phyloP scores from a whole-genome alignment of 1,140 invertebrate genomes.

The Adoxophyes honmai region DNA sequence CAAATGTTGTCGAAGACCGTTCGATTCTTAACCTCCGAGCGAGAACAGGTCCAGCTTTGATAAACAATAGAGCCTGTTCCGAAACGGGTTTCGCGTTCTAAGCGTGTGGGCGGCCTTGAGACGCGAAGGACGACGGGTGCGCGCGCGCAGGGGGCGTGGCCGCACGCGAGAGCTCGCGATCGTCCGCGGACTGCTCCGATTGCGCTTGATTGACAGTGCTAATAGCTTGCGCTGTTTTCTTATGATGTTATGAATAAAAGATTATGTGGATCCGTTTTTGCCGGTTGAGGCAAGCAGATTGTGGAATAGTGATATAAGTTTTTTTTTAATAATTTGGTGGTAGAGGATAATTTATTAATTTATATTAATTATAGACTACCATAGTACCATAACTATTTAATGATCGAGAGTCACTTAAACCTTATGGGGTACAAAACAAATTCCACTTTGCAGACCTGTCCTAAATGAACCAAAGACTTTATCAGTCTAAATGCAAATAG shows the following conservation, averaged over 20 bases:
- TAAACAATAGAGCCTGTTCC: conserved; percentile 16
- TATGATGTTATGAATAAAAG: conserved; percentile 8
- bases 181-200: conserved; percentile 19
- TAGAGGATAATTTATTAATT: no score
- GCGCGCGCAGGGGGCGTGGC: conserved; percentile 40
- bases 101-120: conserved; percentile 55
- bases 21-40: background rate
- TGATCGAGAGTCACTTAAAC: no score
- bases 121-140: conserved; percentile 50
- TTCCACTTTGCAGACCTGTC: no score
- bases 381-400: no score
- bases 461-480: no score
- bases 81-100: conserved; percentile 35
- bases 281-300: no score
- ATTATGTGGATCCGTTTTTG: background rate
- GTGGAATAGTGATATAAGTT: no score
- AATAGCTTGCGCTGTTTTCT: conserved; percentile 9
- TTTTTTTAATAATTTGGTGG: no score
- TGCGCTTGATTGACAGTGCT: background rate
- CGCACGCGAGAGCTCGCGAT: conserved; percentile 27
- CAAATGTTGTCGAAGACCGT: background rate
- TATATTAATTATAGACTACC: no score
- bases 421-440: no score
- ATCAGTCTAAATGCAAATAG: no score
- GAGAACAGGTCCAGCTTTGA: conserved; percentile 1